phyloP scores from a whole-genome alignment of 2,888 invertebrate species.

The Iselma pallidipennis region DNA sequence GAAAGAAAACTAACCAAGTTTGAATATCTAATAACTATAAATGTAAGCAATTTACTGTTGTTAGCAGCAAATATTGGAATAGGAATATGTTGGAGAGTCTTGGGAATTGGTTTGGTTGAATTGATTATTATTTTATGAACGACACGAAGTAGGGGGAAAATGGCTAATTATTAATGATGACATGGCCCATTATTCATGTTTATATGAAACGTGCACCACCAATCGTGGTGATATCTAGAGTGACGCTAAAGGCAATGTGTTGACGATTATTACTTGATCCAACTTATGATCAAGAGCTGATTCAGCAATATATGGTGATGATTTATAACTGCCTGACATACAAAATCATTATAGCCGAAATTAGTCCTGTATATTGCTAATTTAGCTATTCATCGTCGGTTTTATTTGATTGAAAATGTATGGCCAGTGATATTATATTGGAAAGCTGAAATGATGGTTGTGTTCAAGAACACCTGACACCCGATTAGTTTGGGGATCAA shows the following conservation, averaged over 20 bases:
- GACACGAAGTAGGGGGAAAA: not conserved
- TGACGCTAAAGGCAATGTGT: not conserved
- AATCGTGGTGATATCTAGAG: not conserved
- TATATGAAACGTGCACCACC: too few species aligned
- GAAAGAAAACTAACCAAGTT: conserved; percentile 25
- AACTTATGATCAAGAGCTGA: not conserved
- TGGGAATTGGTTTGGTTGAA: not conserved
- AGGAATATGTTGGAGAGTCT: not conserved
- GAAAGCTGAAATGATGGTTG: not conserved
- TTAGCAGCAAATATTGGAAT: too few species aligned
- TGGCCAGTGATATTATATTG: too few species aligned
- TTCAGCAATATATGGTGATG: not conserved
- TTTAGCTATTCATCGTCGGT: too few species aligned
- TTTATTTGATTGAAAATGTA: too few species aligned
- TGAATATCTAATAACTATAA: conserved; percentile 32
- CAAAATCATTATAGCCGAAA: not conserved
- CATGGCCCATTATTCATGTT: not conserved
- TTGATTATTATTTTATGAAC: not conserved
- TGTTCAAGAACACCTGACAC: not conserved
- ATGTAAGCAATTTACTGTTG: conserved; percentile 26
- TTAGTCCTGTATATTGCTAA: too few species aligned
- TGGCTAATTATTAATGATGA: not conserved
- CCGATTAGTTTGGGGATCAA: too few species aligned
- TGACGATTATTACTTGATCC: not conserved
- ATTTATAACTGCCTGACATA: not conserved